These are phyloP conservation scores for Ommatoiulus sabulosus DNA, from an alignment of 2,888 invertebrate genomes.

Conservation along the genomic window DNA sequence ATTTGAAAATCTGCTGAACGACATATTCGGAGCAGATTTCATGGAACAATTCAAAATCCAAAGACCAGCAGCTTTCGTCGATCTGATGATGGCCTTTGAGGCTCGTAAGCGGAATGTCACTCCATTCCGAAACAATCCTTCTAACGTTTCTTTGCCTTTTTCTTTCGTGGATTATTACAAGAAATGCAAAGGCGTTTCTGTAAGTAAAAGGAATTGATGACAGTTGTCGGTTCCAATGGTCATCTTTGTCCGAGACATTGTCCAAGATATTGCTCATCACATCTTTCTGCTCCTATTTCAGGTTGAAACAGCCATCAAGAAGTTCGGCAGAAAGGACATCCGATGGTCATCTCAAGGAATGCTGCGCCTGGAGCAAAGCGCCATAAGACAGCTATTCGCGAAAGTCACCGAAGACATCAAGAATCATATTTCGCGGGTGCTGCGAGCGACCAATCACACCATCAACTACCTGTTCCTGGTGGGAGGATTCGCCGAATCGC, in stretches of 20 bases:
- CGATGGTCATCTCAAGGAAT: constrained; percentile 72
- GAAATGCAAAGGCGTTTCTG: no score
- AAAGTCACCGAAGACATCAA: constrained; percentile 69
- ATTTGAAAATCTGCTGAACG: no score
- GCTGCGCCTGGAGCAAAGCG: constrained; percentile 69
- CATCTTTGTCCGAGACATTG: no score
- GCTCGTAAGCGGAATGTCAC: constrained; percentile 71
- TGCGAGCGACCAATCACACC: constrained; percentile 67
- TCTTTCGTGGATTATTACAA: no score
- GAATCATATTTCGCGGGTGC: constrained; percentile 69
- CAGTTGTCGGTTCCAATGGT: no score
- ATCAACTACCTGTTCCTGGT: constrained; percentile 72
- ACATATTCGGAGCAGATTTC: no score
- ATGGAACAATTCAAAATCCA: constrained; percentile 70
- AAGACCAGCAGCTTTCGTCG: constrained; percentile 72
- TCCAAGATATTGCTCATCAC: no score
- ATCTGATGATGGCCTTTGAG: constrained; percentile 73
- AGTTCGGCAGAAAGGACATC: not conserved
- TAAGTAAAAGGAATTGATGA: no score
- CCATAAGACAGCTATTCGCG: constrained; percentile 70
- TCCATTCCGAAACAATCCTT: no score
- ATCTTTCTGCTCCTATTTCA: no score
- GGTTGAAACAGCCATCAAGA: not conserved
- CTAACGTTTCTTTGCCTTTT: no score
- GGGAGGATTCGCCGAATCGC: constrained; percentile 73